Conservation (phyloP, 2,797 vertebrate genomes). For the Yasuhikotakia modesta region DNA sequence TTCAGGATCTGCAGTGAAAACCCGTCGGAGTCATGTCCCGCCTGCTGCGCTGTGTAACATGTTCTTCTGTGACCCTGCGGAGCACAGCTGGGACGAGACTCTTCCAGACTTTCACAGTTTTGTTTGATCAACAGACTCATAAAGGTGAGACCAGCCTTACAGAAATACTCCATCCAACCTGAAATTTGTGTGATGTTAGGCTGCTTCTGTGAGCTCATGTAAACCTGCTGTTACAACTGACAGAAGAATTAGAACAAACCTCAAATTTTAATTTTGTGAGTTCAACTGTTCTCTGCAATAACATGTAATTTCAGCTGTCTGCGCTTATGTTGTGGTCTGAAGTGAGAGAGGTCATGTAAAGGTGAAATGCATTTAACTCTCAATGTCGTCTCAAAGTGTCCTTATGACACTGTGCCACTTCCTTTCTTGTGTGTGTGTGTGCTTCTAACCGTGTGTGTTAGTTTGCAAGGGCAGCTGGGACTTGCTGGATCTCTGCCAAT, state of each 20-base stretch:
- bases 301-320: background rate
- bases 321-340: slow-evolving; percentile 31
- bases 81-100: slow-evolving; percentile 67
- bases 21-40: slow-evolving; percentile 73
- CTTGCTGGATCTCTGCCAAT: slow-evolving; percentile 72
- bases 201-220: background rate
- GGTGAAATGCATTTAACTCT: slow-evolving; percentile 66
- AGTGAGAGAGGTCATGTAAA: slow-evolving; percentile 76
- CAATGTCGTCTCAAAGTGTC: slow-evolving; percentile 3
- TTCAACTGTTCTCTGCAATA: slow-evolving; percentile 1
- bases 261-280: slow-evolving; percentile 3
- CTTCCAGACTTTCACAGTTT: slow-evolving; percentile 75
- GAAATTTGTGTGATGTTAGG: background rate
- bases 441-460: background rate
- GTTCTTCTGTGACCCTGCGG: slow-evolving; percentile 66
- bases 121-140: slow-evolving; percentile 75
- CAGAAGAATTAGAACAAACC: background rate
- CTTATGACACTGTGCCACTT: background rate
- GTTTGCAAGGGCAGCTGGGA: slow-evolving; percentile 47
- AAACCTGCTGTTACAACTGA: background rate
- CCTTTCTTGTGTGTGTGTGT: background rate
- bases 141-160: slow-evolving; percentile 71
- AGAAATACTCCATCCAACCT: background rate
- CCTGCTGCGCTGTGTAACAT: slow-evolving; percentile 73
- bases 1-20: slow-evolving; percentile 19